A percentile compares a stretch with the other conserved stretches of the same genome.
These are phyloP conservation scores for Cyphomyrus discorhynchus DNA, from an alignment of 2,113 vertebrate genomes.

Conservation along the genomic window DNA sequence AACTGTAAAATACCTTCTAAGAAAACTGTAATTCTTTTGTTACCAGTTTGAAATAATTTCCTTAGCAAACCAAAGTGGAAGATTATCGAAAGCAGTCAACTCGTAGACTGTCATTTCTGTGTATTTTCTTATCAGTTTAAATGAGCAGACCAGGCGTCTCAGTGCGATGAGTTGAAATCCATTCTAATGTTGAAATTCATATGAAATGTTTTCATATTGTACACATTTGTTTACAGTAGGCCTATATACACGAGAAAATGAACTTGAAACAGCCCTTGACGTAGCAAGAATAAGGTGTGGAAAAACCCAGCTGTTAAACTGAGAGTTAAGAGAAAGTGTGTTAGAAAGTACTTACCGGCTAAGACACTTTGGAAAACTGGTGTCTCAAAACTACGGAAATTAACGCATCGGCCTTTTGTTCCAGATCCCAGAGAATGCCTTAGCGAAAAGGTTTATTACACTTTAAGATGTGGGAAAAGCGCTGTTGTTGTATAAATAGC, in stretches of 20 bases:
- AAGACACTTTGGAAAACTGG: not conserved
- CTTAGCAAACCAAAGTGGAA: not conserved
- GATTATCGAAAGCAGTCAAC: not conserved
- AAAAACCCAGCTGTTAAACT: not conserved
- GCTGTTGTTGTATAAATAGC: not conserved
- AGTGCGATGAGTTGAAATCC: not conserved
- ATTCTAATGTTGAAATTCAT: not conserved
- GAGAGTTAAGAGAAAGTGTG: not conserved
- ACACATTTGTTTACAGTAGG: not conserved
- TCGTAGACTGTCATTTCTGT: not conserved
- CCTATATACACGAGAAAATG: not conserved
- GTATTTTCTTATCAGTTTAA: not conserved
- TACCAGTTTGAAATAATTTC: not conserved
- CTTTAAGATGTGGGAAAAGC: not conserved
- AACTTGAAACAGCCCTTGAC: not conserved
- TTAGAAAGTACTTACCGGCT: not conserved
- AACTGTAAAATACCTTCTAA: not conserved
- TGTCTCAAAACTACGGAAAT: not conserved
- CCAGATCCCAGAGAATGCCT: not conserved
- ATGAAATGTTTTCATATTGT: not conserved
- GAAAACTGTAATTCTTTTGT: not conserved
- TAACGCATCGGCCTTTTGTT: not conserved
- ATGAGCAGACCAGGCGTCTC: not conserved
- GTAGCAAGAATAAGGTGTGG: not conserved
- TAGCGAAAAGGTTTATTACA: not conserved